Conservation (phyloP, 2,797 vertebrate genomes). For the Luscinia luscinia region DNA sequence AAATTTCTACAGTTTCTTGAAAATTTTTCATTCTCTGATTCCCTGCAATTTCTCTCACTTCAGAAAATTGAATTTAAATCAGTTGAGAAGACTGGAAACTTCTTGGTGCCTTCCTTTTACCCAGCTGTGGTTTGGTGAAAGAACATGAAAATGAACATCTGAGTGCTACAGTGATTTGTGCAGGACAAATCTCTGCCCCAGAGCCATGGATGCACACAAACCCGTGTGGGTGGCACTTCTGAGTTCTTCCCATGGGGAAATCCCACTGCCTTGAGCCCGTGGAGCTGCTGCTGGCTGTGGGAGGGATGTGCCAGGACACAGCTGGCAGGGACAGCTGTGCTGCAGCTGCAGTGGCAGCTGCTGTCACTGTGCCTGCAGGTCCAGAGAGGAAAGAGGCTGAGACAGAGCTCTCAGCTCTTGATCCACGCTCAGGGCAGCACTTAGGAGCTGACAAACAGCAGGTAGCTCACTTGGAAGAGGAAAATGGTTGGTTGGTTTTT, state of each 20-base stretch:
- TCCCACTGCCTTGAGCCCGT: rapidly evolving
- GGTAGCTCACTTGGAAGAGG: background rate
- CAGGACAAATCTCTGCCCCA: rapidly evolving
- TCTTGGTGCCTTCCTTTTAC: background rate
- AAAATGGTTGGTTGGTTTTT: background rate
- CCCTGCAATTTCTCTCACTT: background rate
- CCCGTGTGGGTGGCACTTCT: rapidly evolving
- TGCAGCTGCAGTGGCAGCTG: background rate
- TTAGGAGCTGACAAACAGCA: background rate
- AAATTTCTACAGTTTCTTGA: background rate
- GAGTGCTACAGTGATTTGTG: rapidly evolving
- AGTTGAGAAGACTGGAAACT: background rate
- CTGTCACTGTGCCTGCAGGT: background rate
- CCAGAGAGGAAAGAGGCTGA: rapidly evolving
- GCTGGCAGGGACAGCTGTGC: background rate
- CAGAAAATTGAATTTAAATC: background rate
- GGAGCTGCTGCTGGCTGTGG: background rate
- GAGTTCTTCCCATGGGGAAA: background rate
- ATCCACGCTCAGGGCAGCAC: background rate
- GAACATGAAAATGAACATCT: rapidly evolving
- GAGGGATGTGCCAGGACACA: background rate
- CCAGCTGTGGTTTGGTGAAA: rapidly evolving
- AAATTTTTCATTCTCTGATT: background rate
- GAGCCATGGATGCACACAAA: rapidly evolving
- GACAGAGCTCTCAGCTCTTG: background rate